These are phyloP conservation scores for Phymanthus crucifer DNA, from an alignment of 92 coral and sea anemone species.

Conservation along the genomic window DNA sequence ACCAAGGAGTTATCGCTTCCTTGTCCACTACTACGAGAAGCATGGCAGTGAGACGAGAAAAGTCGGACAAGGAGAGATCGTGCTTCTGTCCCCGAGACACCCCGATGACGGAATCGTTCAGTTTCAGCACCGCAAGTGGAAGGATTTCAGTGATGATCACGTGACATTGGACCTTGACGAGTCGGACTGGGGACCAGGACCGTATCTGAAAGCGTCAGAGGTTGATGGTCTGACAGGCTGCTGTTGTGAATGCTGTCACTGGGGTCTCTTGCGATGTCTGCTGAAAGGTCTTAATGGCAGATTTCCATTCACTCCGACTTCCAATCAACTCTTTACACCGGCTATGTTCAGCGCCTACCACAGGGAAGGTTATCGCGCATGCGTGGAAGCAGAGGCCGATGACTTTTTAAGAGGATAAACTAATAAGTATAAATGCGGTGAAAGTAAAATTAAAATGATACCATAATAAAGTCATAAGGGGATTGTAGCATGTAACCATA, in stretches of 20 bases:
- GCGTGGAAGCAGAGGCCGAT: slow-evolving; percentile 74
- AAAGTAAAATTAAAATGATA: too few species aligned
- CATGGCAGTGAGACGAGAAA: slow-evolving; percentile 20
- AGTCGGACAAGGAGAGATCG: slow-evolving; percentile 82
- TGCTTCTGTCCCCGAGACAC: slow-evolving; percentile 74
- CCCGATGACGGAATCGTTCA: slow-evolving; percentile 58
- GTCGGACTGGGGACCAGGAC: slow-evolving; percentile 81
- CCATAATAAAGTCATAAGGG: too few species aligned
- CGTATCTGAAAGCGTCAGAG: slow-evolving; percentile 65
- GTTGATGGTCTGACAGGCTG: slow-evolving; percentile 79
- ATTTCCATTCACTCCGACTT: slow-evolving; percentile 79
- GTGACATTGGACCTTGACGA: slow-evolving; percentile 60
- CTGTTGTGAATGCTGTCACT: slow-evolving; percentile 88
- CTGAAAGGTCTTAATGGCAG: slow-evolving; percentile 53
- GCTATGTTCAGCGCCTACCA: slow-evolving; percentile 76
- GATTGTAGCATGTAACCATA: too few species aligned
- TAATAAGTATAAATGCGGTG: not conserved
- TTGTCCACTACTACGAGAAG: slow-evolving; percentile 70
- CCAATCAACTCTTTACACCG: slow-evolving; percentile 78
- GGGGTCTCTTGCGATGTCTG: slow-evolving; percentile 32
- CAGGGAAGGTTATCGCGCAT: slow-evolving; percentile 91
- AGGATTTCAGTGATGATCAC: slow-evolving; percentile 47
- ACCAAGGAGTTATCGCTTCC: slow-evolving; percentile 84
- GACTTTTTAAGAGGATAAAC: slow-evolving; percentile 46
- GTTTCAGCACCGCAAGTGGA: slow-evolving; percentile 33